phyloP scores from a whole-genome alignment of 2,888 invertebrate genomes.

The Phaonia tiefii region DNA sequence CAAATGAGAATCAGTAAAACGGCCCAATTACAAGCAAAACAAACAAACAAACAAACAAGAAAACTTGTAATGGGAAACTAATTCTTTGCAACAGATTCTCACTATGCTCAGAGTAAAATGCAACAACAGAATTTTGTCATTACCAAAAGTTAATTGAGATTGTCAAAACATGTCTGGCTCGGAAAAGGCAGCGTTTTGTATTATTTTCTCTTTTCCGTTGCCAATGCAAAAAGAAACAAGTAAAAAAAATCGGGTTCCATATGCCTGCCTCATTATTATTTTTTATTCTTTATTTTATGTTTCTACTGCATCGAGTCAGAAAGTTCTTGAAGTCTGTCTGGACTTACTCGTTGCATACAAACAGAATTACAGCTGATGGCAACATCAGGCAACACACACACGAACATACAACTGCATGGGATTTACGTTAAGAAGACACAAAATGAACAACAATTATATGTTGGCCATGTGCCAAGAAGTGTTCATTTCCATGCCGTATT shows the following conservation, averaged over 20 bases:
- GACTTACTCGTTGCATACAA: neutral
- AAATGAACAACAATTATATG: constrained; percentile 65
- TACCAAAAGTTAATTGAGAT: constrained; percentile 51
- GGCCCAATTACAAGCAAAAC: constrained; percentile 34
- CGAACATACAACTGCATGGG: neutral
- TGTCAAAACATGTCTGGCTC: constrained; percentile 45
- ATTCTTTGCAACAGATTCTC: constrained; percentile 38
- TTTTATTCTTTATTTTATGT: constrained; percentile 10
- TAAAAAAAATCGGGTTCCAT: constrained; percentile 36
- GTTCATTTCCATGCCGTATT: constrained; percentile 65
- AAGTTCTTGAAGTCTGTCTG: constrained; percentile 59
- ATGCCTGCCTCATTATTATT: neutral
- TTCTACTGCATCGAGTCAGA: constrained; percentile 60
- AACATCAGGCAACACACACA: constrained; percentile 23
- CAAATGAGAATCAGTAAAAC: constrained; percentile 4
- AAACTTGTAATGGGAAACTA: constrained; percentile 54
- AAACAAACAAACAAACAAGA: neutral
- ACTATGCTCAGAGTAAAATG: neutral
- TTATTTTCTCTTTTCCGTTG: constrained; percentile 19
- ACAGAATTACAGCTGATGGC: constrained; percentile 64
- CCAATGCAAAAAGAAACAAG: constrained; percentile 24
- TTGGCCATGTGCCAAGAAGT: constrained; percentile 78
- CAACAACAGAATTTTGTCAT: constrained; percentile 31
- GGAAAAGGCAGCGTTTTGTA: neutral
- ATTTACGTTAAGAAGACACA: constrained; percentile 54